phyloP scores from a whole-genome alignment of 2,888 invertebrate genomes.

The Tachystola acroxantha region DNA sequence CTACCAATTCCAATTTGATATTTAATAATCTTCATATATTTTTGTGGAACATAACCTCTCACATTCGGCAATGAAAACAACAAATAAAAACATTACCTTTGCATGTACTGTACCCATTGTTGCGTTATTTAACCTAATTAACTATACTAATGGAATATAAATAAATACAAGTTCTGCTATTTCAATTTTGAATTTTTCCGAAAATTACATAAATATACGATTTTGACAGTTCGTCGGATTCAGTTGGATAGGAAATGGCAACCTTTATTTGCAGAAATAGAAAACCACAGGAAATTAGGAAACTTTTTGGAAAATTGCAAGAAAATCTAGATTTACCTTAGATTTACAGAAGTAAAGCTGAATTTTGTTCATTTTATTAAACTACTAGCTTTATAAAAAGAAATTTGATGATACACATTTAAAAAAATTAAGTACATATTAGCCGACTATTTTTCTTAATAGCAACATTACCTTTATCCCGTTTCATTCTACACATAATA shows the following conservation, averaged over 20 bases:
- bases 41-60: background rate
- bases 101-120: constrained; percentile 64
- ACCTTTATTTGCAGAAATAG: too few species aligned
- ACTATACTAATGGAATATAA: background rate
- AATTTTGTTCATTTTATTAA: too few species aligned
- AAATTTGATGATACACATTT: too few species aligned
- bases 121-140: background rate
- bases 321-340: too few species aligned
- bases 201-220: constrained; percentile 10
- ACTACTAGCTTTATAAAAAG: too few species aligned
- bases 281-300: too few species aligned
- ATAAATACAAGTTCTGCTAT: background rate
- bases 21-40: too few species aligned
- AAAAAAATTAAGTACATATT: too few species aligned
- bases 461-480: background rate
- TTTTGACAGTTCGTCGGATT: constrained; percentile 6
- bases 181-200: constrained; percentile 13
- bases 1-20: too few species aligned
- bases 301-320: too few species aligned
- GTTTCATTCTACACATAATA: background rate
- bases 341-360: too few species aligned
- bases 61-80: background rate
- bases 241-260: too few species aligned
- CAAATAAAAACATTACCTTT: constrained; percentile 38
- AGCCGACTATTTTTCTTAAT: background rate